Evolutionary conservation across 2,113 vertebrate species (phyloP).

Genomic region (Melozone crissalis): DNA sequence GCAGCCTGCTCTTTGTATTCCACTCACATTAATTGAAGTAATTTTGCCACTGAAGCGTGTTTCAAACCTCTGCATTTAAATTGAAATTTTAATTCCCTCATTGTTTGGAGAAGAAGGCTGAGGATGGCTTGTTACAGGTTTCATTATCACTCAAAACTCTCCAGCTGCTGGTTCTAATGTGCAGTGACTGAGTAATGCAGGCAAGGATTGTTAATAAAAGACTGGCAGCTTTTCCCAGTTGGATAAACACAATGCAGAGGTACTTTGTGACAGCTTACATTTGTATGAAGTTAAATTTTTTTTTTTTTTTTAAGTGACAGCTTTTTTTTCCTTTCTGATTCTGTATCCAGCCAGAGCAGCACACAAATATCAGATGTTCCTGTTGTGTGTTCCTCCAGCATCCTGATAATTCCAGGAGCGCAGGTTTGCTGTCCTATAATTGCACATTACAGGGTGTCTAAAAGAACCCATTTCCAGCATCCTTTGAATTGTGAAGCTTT

Average conservation of each 20-base stretch:
- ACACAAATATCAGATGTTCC: background rate
- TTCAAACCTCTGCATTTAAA: slow-evolving; percentile 87
- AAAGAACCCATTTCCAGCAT: slow-evolving; percentile 2
- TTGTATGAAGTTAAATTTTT: slow-evolving; percentile 50
- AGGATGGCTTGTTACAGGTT: slow-evolving; percentile 86
- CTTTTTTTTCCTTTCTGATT: background rate
- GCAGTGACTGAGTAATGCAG: slow-evolving; percentile 79
- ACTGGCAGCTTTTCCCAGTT: slow-evolving; percentile 69
- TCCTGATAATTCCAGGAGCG: background rate
- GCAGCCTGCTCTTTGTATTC: slow-evolving; percentile 81
- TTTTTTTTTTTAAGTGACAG: slow-evolving; percentile 2
- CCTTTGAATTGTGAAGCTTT: background rate
- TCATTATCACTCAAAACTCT: slow-evolving; percentile 87
- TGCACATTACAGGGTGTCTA: background rate
- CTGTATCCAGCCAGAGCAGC: slow-evolving; percentile 6
- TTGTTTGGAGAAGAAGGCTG: slow-evolving; percentile 81
- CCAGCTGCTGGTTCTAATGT: slow-evolving; percentile 83
- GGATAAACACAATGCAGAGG: slow-evolving; percentile 60
- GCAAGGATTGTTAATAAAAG: slow-evolving; percentile 78
- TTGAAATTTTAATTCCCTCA: slow-evolving; percentile 89
- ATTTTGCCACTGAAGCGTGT: slow-evolving; percentile 86
- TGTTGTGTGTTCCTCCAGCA: background rate
- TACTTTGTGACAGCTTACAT: slow-evolving; percentile 70
- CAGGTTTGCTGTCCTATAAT: slow-evolving; percentile 14
- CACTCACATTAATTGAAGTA: slow-evolving; percentile 86